Percentiles rank a stretch among this genome's conserved stretches.
Conservation (phyloP, 2,888 invertebrate species). For the Scrobipalpa atriplicella region DNA sequence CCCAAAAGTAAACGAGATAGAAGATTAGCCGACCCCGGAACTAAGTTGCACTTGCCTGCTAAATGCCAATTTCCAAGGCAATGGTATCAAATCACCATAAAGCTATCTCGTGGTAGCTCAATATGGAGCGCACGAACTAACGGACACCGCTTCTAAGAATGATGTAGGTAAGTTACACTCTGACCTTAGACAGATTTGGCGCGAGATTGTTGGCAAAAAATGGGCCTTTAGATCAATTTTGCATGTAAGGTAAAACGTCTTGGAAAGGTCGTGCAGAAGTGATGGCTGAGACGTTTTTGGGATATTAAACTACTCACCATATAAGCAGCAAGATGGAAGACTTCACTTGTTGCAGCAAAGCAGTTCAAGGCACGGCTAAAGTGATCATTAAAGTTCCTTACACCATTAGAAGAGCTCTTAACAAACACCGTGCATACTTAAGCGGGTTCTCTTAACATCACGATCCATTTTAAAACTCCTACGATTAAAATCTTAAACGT, state of each 20-base stretch:
- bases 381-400: slow-evolving; percentile 23
- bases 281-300: slow-evolving; percentile 20
- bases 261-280: slow-evolving; percentile 18
- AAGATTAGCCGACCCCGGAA: slow-evolving; percentile 38
- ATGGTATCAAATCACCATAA: slow-evolving; percentile 82
- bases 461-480: slow-evolving; percentile 14
- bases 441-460: slow-evolving; percentile 16
- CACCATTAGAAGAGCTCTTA: slow-evolving; percentile 11
- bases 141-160: slow-evolving; percentile 59
- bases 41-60: slow-evolving; percentile 54
- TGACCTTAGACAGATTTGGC: slow-evolving; percentile 56
- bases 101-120: slow-evolving; percentile 64
- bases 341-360: slow-evolving; percentile 5
- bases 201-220: slow-evolving; percentile 54
- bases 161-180: slow-evolving; percentile 54
- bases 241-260: slow-evolving; percentile 29
- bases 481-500: slow-evolving; percentile 12
- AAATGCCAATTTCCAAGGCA: slow-evolving; percentile 75
- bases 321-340: background rate
- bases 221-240: slow-evolving; percentile 45
- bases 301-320: background rate
- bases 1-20: slow-evolving; percentile 14
- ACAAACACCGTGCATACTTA: slow-evolving; percentile 17
- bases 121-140: slow-evolving; percentile 72
- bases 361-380: slow-evolving; percentile 17